Percentiles rank a stretch among this genome's conserved stretches.
phyloP scores from a whole-genome alignment of 2,888 invertebrate species.

The Zootermopsis nevadensis region DNA sequence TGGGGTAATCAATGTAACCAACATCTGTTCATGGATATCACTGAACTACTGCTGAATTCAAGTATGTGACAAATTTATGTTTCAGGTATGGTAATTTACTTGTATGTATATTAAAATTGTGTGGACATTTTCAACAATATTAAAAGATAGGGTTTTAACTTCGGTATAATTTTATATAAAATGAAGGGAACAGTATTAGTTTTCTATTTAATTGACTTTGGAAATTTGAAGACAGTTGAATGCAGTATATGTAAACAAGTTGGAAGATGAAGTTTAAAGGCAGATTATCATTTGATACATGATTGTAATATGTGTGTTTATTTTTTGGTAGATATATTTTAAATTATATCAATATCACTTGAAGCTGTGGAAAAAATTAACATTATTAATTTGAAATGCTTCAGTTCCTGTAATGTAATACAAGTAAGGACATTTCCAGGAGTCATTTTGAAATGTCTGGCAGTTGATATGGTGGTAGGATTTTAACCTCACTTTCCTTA shows the following conservation, averaged over 20 bases:
- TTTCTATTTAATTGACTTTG: not conserved
- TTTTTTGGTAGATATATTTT: not conserved
- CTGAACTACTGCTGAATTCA: not conserved
- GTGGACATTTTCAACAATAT: not conserved
- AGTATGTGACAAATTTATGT: not conserved
- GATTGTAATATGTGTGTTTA: not conserved
- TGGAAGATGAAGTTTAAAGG: not conserved
- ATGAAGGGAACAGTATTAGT: not conserved
- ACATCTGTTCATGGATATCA: not conserved
- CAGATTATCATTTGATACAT: not conserved
- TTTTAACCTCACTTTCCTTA: too few species aligned
- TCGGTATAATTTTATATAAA: not conserved
- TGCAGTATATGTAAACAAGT: conserved; percentile 12
- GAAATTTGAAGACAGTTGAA: conserved; percentile 1
- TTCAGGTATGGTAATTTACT: not conserved
- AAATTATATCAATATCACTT: not conserved
- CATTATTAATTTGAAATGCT: not conserved
- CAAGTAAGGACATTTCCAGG: not conserved
- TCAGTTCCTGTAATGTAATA: not conserved
- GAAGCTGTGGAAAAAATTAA: not conserved
- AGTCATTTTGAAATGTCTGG: too few species aligned
- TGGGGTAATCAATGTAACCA: not conserved
- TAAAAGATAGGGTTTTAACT: not conserved
- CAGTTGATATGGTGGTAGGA: too few species aligned
- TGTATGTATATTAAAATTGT: not conserved